Conservation (phyloP, 2,888 invertebrate genomes). For the Cryptocephalus moraei region DNA sequence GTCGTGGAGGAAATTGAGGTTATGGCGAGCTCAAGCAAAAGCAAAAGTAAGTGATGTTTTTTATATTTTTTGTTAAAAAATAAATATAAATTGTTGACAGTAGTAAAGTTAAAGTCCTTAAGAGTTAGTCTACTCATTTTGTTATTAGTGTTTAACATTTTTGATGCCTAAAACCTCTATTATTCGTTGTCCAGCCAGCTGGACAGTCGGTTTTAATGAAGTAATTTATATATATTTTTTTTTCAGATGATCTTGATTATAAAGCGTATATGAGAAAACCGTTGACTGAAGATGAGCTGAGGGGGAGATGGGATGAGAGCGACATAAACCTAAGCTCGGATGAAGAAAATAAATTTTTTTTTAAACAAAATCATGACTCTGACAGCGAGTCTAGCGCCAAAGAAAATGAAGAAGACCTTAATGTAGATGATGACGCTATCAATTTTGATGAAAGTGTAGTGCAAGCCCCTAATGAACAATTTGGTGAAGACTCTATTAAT, state of each 20-base stretch:
- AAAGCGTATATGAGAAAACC: no score
- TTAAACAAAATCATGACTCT: neutral
- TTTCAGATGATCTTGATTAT: no score
- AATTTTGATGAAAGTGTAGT: neutral
- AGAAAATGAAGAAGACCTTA: neutral
- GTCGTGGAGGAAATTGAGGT: neutral
- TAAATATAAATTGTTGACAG: neutral
- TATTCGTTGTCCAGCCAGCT: neutral
- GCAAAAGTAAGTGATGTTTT: neutral
- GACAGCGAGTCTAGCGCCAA: neutral
- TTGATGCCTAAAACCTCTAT: neutral
- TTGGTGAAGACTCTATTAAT: neutral
- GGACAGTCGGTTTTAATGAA: neutral
- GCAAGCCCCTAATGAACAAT: neutral
- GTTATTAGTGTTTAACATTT: neutral
- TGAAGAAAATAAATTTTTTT: neutral
- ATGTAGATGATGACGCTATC: no score
- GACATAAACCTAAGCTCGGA: no score
- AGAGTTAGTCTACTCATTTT: neutral
- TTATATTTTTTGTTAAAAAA: no score
- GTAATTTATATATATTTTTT: neutral
- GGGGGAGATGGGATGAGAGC: no score
- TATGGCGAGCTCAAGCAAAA: neutral
- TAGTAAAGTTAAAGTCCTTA: neutral
- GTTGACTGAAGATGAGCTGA: no score